These are phyloP conservation scores for Chaetura pelagica DNA, from an alignment of 2,113 vertebrate species.

Conservation along the genomic window DNA sequence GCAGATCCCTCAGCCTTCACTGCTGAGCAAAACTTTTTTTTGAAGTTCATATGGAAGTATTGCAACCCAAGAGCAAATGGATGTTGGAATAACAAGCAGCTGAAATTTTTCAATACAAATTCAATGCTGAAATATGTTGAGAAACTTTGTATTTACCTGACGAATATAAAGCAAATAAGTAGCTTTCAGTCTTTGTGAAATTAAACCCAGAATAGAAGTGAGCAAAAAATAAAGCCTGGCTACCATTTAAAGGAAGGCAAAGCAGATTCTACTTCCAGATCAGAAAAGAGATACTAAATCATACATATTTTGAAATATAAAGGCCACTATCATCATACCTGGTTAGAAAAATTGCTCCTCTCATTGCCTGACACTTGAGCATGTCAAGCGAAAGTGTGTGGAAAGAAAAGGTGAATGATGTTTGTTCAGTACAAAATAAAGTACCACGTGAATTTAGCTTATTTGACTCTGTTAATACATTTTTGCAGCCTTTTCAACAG, in stretches of 20 bases:
- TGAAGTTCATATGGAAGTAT: not conserved
- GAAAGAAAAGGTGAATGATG: not conserved
- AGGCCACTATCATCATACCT: not conserved
- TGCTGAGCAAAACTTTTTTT: not conserved
- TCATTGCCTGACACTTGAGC: not conserved
- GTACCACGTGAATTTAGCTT: not conserved
- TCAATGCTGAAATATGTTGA: not conserved
- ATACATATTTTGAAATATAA: not conserved
- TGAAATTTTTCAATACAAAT: not conserved
- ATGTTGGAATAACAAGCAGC: not conserved
- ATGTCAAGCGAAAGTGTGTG: not conserved
- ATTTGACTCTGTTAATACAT: not conserved
- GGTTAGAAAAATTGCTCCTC: not conserved
- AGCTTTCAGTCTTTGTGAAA: not conserved
- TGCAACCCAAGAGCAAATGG: not conserved
- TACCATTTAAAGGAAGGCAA: not conserved
- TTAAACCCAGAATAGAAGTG: not conserved
- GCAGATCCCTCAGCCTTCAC: not conserved
- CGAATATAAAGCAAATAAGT: not conserved
- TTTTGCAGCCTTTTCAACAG: not conserved
- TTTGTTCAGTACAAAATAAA: not conserved
- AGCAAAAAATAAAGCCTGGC: not conserved
- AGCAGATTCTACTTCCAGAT: not conserved
- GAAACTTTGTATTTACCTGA: not conserved
- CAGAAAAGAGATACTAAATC: not conserved